Conservation (phyloP, 1,140 invertebrate species). For the Heliconius nattereri region DNA sequence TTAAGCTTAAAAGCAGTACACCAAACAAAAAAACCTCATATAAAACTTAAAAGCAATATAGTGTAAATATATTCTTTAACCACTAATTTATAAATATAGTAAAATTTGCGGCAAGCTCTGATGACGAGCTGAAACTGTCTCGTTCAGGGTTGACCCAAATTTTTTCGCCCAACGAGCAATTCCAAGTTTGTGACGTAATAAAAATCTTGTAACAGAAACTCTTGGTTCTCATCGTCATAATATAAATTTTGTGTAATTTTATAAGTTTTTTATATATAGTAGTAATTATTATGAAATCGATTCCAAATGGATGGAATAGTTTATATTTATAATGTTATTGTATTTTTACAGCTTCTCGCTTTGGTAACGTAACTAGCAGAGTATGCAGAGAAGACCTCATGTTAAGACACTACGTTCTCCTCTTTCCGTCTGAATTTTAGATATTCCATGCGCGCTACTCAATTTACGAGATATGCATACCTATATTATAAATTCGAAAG, state of each 20-base stretch:
- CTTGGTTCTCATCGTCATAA: slow-evolving; percentile 14
- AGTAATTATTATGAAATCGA: background rate
- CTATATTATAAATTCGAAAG: no score
- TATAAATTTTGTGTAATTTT: slow-evolving; percentile 7
- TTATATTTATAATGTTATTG: no score
- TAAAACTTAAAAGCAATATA: background rate
- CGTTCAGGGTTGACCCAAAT: slow-evolving; percentile 36
- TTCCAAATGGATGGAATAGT: background rate
- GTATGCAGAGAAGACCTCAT: no score
- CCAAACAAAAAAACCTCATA: background rate
- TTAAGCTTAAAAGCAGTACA: background rate
- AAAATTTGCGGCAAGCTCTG: slow-evolving; percentile 16
- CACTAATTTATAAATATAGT: slow-evolving; percentile 25
- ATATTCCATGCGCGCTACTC: no score
- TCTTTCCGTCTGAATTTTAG: no score
- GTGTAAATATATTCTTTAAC: slow-evolving; percentile 13
- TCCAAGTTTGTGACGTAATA: slow-evolving; percentile 37
- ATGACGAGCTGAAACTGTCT: slow-evolving; percentile 30
- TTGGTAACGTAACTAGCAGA: no score
- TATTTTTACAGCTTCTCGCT: background rate
- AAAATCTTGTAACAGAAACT: slow-evolving; percentile 30
- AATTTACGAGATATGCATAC: no score
- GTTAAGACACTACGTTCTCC: no score
- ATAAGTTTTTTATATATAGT: background rate
- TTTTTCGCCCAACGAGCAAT: slow-evolving; percentile 33